phyloP scores from a whole-genome alignment of 2,113 vertebrate genomes.

The Ictalurus punctatus region DNA sequence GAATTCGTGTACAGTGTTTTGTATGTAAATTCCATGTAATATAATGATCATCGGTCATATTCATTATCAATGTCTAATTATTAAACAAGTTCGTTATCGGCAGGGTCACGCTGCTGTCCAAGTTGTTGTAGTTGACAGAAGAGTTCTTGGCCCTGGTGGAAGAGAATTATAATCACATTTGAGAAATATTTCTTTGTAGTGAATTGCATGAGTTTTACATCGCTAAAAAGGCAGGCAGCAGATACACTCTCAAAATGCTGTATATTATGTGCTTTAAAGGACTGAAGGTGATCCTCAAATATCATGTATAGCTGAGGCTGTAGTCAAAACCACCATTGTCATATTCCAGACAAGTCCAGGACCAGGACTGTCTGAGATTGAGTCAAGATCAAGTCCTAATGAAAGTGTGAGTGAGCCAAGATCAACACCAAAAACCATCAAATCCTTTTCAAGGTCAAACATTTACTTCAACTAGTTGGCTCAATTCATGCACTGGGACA shows the following conservation, averaged over 20 bases:
- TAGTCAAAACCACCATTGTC: not conserved
- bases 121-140: constrained; percentile 45
- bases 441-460: not conserved
- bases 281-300: not conserved
- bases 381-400: not conserved
- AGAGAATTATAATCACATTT: not conserved
- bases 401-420: not conserved
- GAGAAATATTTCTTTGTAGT: not conserved
- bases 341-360: not conserved
- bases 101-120: constrained; percentile 33
- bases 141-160: constrained; percentile 29
- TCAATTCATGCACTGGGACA: not conserved
- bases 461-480: not conserved
- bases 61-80: not conserved
- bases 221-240: not conserved
- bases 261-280: not conserved
- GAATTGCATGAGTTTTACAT: not conserved
- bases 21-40: not conserved
- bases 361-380: not conserved
- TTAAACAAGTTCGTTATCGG: constrained; percentile 9
- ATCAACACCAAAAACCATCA: not conserved
- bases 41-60: constrained; percentile 30
- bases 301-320: not conserved
- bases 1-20: not conserved
- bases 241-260: not conserved